Conservation (phyloP, 1,140 invertebrate species). For the Zaprionus nigranus region DNA sequence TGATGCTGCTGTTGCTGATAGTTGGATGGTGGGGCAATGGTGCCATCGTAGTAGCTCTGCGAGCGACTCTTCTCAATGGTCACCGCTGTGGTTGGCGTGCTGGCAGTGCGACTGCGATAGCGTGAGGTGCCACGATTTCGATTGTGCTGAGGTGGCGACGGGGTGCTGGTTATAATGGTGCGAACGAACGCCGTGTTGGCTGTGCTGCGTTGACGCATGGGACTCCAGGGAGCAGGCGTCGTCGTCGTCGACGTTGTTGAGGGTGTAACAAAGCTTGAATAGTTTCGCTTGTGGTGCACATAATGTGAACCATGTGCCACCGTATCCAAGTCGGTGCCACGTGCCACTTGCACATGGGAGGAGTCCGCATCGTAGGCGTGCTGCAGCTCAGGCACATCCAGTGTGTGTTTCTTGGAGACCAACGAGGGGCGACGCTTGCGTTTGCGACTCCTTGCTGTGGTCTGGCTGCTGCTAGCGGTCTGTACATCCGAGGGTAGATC, state of each 20-base stretch:
- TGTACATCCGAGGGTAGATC: slow-evolving; percentile 55
- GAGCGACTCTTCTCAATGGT: slow-evolving; percentile 75
- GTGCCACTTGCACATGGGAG: slow-evolving; percentile 27
- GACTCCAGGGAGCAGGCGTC: slow-evolving; percentile 64
- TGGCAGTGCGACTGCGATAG: slow-evolving; percentile 38
- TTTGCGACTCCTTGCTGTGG: slow-evolving; percentile 51
- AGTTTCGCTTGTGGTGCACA: slow-evolving; percentile 57
- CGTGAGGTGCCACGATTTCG: slow-evolving; percentile 46
- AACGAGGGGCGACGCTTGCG: slow-evolving; percentile 48
- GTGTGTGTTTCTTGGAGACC: slow-evolving; percentile 65
- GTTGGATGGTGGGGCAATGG: slow-evolving; percentile 57
- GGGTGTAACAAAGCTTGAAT: slow-evolving; percentile 32
- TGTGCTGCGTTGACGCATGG: slow-evolving; percentile 62
- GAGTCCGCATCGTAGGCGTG: slow-evolving; percentile 68
- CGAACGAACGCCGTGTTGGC: slow-evolving; percentile 41
- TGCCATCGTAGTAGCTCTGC: slow-evolving; percentile 77
- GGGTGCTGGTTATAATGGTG: slow-evolving; percentile 59
- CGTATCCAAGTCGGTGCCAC: slow-evolving; percentile 50
- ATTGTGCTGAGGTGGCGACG: slow-evolving; percentile 14
- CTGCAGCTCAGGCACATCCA: slow-evolving; percentile 75
- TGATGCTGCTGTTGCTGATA: slow-evolving; percentile 43
- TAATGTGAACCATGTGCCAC: slow-evolving; percentile 58
- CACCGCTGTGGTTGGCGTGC: slow-evolving; percentile 48
- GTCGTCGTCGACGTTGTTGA: slow-evolving; percentile 37
- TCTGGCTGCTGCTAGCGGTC: slow-evolving; percentile 49